Base-by-base conservation (phyloP, 2,113 vertebrate species). In the Hemichromis elongatus region DNA sequence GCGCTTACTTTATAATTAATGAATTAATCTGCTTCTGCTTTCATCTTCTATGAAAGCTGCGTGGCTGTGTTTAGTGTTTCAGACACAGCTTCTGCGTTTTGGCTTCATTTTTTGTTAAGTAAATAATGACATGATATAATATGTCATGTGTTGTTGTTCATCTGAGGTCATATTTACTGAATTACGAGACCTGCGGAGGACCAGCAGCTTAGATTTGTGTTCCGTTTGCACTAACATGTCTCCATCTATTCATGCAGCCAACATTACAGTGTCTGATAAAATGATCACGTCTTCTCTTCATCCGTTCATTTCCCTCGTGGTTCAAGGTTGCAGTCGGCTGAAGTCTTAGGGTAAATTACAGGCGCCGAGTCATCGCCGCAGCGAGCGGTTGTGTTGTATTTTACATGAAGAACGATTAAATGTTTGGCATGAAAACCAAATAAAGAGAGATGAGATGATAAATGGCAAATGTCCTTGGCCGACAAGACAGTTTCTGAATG, bases 61-160 rank as follows among this genome's bases (percentile, higher is more conserved):
- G 11, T 28, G 66, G 40, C 14, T 47, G 66, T 26, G 40, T 28
- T 26, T 28, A 9, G 40, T 0, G 40, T 70, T 45, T 70, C 37
- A 70, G 12, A 68, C n/a, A 45, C 37, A 45, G 66, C 9, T 0
- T 28, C 68, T 47, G 21, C 24, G 28, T 47, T 73, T 47, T 19
- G 14, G 2, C 66, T 73, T 28, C 3, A 18, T 28, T 28, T 19
- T 28, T 19, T 45, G 40, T 45, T 70, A 70, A 28, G 7, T 47
- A 26, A 45, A 47, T 1, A 73, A 28, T 9, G 0, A 73, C 40
- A 73, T 1, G 9, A 47, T 3, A 26, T 0, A 45, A 45, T 28
- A 42, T 47, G 50, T 52, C 50, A 53, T 1, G 24, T 50, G 42
- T 28, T 3, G 37, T 16, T 47, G 68, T 30, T 73, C 1, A 7